Percentiles rank a stretch among this genome's conserved stretches.
Evolutionary conservation across 2,797 vertebrate genomes (phyloP).

Genomic region (Accipiter minullus): DNA sequence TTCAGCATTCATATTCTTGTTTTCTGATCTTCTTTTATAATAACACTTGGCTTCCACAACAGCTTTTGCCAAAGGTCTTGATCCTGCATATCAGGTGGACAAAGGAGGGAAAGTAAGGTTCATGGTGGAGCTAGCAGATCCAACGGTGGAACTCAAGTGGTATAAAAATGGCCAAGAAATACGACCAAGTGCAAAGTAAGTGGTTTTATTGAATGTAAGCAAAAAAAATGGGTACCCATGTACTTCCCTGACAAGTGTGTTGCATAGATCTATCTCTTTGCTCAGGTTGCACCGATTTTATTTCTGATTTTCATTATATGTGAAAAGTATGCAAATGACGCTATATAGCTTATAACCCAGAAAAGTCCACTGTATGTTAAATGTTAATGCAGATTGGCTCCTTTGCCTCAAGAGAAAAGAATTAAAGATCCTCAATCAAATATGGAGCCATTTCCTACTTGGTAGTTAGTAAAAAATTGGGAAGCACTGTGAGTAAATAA

Average conservation of each 20-base stretch:
- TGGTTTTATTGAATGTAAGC: neutral
- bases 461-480: neutral
- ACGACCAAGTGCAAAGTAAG: constrained; percentile 94
- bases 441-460: neutral
- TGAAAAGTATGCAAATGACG: neutral
- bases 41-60: neutral
- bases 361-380: neutral
- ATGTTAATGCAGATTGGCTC: neutral
- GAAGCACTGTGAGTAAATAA: neutral
- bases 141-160: constrained; percentile 97
- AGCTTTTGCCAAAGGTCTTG: constrained; percentile 96
- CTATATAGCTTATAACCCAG: neutral
- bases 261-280: neutral
- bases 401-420: neutral
- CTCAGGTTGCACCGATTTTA: neutral
- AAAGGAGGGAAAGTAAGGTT: constrained; percentile 95
- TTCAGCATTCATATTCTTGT: neutral
- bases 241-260: neutral
- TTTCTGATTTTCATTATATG: neutral
- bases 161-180: constrained; percentile 99
- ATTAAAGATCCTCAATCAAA: neutral
- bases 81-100: constrained; percentile 94
- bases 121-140: constrained; percentile 93
- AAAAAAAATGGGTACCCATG: neutral
- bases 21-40: neutral